Conservation (phyloP, 2,888 invertebrate species). For the Latrodectus hesperus region DNA sequence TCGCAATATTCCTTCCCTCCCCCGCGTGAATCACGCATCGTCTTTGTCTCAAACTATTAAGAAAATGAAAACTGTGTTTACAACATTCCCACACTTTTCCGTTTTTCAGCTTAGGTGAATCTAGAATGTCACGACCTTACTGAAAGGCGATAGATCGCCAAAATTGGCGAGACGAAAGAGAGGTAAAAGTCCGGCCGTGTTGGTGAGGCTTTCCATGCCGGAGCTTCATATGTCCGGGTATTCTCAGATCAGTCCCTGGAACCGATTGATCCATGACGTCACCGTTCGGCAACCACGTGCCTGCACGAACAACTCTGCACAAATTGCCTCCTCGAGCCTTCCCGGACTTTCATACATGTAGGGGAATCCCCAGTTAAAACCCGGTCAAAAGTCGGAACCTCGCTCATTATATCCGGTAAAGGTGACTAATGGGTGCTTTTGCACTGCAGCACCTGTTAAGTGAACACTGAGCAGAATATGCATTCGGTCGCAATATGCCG, state of each 20-base stretch:
- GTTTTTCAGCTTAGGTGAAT: neutral
- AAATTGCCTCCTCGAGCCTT: neutral
- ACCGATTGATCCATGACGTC: conserved; percentile 66
- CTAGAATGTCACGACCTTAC: neutral
- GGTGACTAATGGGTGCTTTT: no score
- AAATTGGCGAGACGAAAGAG: neutral
- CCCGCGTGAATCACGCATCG: no score
- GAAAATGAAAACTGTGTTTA: no score
- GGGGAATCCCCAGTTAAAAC: neutral
- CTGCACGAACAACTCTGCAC: conserved; percentile 16
- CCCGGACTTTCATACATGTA: neutral
- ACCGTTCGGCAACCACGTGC: conserved; percentile 45
- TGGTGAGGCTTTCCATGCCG: neutral
- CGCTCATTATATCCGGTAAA: no score
- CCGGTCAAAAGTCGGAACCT: neutral
- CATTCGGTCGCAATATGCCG: no score
- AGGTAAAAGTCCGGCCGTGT: neutral
- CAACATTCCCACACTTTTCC: no score
- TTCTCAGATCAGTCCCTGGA: conserved; percentile 45
- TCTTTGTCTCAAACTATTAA: no score
- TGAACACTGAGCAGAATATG: no score
- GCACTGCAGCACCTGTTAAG: no score
- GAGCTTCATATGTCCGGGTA: conserved; percentile 22
- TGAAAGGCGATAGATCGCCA: neutral
- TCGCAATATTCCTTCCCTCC: no score